Evolutionary conservation across 2,888 invertebrate genomes (phyloP).

Genomic region (Lissonota sp.): DNA sequence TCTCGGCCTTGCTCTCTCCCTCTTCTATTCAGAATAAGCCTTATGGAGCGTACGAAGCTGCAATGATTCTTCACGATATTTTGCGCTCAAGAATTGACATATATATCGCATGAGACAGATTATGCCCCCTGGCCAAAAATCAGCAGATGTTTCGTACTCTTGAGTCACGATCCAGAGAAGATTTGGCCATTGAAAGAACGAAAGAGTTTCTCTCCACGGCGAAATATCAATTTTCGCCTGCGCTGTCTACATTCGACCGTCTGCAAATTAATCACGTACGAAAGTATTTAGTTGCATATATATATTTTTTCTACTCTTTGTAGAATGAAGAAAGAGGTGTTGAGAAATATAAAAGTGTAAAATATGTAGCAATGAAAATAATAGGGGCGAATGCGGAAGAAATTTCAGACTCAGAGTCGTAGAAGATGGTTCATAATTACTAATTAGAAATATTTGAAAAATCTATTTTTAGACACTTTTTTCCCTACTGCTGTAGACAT

Average conservation of each 20-base stretch:
- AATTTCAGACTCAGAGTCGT: too few relatives aligned
- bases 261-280: neutral
- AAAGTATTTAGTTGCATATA: neutral
- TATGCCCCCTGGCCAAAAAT: constrained; percentile 37
- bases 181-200: neutral
- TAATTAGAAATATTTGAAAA: too few relatives aligned
- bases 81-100: constrained; percentile 33
- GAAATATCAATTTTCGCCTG: constrained; percentile 44
- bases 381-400: neutral
- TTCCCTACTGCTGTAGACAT: too few relatives aligned
- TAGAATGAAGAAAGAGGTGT: neutral
- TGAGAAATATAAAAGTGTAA: neutral
- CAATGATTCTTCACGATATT: constrained; percentile 48
- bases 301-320: neutral
- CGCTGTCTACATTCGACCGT: neutral
- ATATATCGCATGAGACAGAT: constrained; percentile 30
- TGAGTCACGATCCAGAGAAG: constrained; percentile 61
- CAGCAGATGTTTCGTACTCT: constrained; percentile 75
- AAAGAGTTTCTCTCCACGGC: neutral
- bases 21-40: constrained; percentile 49
- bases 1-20: constrained; percentile 9
- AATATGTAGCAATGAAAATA: neutral
- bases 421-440: too few relatives aligned
- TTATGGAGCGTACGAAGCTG: constrained; percentile 54
- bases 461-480: too few relatives aligned